Conservation (phyloP, 1,140 invertebrate species). For the Branchinecta lynchi region DNA sequence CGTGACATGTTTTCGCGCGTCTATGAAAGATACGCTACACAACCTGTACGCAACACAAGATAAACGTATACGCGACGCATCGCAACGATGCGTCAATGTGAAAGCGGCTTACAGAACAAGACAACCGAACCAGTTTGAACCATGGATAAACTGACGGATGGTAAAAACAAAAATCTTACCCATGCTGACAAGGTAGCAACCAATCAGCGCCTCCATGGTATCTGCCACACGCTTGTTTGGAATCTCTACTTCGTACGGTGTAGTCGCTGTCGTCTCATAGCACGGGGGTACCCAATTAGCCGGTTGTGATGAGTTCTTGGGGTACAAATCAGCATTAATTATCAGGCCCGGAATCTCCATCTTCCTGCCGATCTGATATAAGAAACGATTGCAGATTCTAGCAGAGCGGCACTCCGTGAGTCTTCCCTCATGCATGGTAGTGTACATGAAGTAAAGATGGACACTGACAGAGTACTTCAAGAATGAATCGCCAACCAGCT, state of each 20-base stretch:
- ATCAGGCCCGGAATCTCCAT: constrained; percentile 35
- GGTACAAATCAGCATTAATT: constrained; percentile 44
- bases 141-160: too few species aligned
- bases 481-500: constrained; percentile 76
- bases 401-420: constrained; percentile 55
- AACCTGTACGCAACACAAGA: too few species aligned
- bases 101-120: too few species aligned
- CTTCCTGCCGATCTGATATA: constrained; percentile 45
- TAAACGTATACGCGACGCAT: too few species aligned
- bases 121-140: too few species aligned
- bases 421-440: constrained; percentile 51
- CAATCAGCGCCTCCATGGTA: constrained; percentile 65
- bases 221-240: constrained; percentile 55
- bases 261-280: constrained; percentile 32
- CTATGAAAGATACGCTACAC: too few species aligned
- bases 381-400: constrained; percentile 64
- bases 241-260: constrained; percentile 30
- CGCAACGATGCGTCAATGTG: too few species aligned
- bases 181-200: constrained; percentile 45
- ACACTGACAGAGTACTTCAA: constrained; percentile 61
- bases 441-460: constrained; percentile 52
- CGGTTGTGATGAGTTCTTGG: constrained; percentile 26
- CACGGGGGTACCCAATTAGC: constrained; percentile 52
- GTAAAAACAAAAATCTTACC: constrained; percentile 39
- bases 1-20: too few species aligned